These are phyloP conservation scores for Sebastes goodei DNA, from an alignment of 2,797 vertebrate species.

Conservation along the genomic window DNA sequence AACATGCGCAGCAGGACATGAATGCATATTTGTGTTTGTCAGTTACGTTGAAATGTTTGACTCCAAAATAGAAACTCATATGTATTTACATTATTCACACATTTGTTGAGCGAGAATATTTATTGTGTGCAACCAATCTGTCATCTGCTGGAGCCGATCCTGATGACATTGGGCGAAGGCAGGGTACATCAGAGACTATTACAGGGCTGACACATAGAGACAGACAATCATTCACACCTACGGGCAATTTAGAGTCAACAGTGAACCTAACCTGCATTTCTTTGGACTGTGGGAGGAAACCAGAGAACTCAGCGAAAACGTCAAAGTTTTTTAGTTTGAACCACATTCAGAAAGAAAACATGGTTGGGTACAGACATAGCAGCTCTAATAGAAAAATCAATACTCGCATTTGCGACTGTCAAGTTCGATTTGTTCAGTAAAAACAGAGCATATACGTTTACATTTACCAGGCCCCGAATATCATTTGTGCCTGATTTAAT, in stretches of 20 bases:
- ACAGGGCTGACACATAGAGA: too few relatives aligned
- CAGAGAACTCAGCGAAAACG: not conserved
- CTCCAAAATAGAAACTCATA: not conserved
- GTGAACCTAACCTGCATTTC: too few relatives aligned
- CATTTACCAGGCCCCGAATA: not conserved
- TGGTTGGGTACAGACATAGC: not conserved
- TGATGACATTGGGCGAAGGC: too few relatives aligned
- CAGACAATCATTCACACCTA: too few relatives aligned
- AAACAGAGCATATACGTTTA: not conserved
- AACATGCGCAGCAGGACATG: not conserved
- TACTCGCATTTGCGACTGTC: not conserved
- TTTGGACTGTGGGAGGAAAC: too few relatives aligned
- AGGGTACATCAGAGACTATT: too few relatives aligned
- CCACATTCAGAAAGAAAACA: not conserved
- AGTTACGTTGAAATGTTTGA: not conserved
- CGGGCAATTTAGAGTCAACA: too few relatives aligned
- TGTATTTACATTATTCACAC: not conserved
- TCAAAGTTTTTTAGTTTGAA: not conserved
- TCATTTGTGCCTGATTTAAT: not conserved
- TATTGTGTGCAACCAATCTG: not conserved
- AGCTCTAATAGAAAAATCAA: conserved; percentile 24
- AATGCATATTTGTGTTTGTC: not conserved
- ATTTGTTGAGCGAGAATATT: not conserved
- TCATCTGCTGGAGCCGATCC: too few relatives aligned
- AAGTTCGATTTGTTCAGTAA: not conserved